Percentiles rank a stretch among this genome's conserved stretches.
Conservation (phyloP, 2,888 invertebrate species). For the Clostera curtula region DNA sequence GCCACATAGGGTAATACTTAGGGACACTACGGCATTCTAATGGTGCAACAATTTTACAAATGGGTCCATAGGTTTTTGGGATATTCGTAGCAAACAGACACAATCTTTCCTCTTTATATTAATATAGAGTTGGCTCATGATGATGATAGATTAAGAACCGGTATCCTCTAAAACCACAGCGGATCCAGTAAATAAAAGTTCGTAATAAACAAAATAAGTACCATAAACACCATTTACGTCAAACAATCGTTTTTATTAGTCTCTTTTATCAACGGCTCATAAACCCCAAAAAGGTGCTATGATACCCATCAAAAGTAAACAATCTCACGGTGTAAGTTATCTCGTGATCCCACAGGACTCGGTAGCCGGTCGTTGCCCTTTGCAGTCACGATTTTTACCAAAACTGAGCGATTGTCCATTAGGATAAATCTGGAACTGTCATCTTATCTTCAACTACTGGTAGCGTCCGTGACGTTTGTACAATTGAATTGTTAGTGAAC, state of each 20-base stretch:
- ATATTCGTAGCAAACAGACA: no score
- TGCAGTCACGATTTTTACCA: conserved; percentile 52
- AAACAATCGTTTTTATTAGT: conserved; percentile 16
- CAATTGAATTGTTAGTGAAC: conserved; percentile 54
- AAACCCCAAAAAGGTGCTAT: conserved; percentile 38
- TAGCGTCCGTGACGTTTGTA: conserved; percentile 47
- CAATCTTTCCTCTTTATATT: no score
- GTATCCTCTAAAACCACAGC: no score
- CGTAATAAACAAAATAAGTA: neutral
- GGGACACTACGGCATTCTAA: no score
- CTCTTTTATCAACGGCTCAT: conserved; percentile 30
- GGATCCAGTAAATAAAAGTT: no score
- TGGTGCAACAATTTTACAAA: no score
- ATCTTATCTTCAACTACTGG: conserved; percentile 59
- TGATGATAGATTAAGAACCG: no score
- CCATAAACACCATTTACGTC: conserved; percentile 17
- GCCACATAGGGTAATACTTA: no score
- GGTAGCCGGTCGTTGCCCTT: conserved; percentile 54
- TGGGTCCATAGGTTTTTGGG: no score
- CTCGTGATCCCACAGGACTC: conserved; percentile 47
- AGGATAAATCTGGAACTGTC: conserved; percentile 60
- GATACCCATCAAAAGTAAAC: conserved; percentile 46
- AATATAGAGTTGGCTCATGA: no score
- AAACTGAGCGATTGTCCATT: conserved; percentile 58
- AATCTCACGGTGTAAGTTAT: conserved; percentile 42